These are phyloP conservation scores for Phocoena sinus DNA, from an alignment of 2,113 vertebrate genomes.

Conservation along the genomic window DNA sequence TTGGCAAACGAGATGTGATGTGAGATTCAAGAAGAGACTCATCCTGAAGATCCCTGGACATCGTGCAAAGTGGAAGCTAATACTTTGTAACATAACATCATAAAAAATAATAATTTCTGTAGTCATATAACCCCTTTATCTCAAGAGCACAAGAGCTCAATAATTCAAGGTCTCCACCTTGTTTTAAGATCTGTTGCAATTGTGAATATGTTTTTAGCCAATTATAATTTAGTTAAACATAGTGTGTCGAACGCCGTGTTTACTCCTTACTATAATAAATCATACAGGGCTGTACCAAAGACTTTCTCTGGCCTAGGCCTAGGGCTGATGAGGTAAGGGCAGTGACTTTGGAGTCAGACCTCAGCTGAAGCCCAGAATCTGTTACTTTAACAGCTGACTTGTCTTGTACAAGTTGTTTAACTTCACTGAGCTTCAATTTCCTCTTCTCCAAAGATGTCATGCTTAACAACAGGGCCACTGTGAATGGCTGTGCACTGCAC, in stretches of 20 bases:
- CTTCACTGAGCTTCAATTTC: not conserved
- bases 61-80: not conserved
- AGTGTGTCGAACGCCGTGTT: not conserved
- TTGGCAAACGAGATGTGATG: not conserved
- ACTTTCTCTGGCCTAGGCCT: not conserved
- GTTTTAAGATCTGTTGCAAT: not conserved
- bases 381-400: not conserved
- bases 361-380: not conserved
- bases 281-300: not conserved
- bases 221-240: slow-evolving; percentile 8
- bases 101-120: not conserved
- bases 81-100: not conserved
- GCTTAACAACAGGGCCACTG: not conserved
- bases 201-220: not conserved
- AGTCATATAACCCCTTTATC: not conserved
- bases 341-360: not conserved
- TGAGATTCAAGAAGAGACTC: not conserved
- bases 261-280: not conserved
- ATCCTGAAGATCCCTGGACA: not conserved
- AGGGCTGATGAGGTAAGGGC: not conserved
- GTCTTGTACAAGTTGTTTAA: not conserved
- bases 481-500: not conserved
- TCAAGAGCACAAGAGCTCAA: not conserved
- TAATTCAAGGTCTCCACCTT: not conserved
- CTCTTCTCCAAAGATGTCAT: not conserved